Evolutionary conservation across 2,888 invertebrate genomes (phyloP).

Genomic region (Dione juno): DNA sequence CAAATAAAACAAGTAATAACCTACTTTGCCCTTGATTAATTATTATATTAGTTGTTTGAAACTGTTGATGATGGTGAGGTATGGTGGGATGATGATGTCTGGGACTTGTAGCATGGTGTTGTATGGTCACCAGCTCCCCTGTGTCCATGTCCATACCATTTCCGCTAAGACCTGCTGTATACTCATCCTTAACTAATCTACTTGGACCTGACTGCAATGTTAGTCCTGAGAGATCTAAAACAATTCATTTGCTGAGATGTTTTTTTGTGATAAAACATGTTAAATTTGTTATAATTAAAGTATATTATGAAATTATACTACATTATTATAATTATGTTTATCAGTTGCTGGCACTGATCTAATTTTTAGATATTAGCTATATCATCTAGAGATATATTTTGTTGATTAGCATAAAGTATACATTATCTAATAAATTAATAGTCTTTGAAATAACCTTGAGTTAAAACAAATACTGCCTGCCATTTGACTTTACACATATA

Average conservation of each 20-base stretch:
- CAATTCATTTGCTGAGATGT: conserved; percentile 41
- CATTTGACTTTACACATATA: too few relatives aligned
- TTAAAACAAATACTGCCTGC: background rate
- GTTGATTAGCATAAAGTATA: background rate
- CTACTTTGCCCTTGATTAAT: conserved; percentile 80
- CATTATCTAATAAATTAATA: background rate
- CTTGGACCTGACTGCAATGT: conserved; percentile 93
- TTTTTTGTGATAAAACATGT: conserved; percentile 20
- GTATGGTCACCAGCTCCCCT: conserved; percentile 77
- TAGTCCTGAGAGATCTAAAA: conserved; percentile 94
- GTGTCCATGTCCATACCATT: conserved; percentile 83
- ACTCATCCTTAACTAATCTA: conserved; percentile 95
- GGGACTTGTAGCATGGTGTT: conserved; percentile 79
- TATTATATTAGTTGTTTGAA: conserved; percentile 74
- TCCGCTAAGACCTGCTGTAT: conserved; percentile 89
- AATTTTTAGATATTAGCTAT: background rate
- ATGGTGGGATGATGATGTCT: conserved; percentile 74
- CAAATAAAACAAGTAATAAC: conserved; percentile 41
- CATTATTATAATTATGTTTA: background rate
- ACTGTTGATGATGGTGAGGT: conserved; percentile 77
- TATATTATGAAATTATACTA: background rate
- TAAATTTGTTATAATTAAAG: background rate
- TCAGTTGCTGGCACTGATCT: background rate
- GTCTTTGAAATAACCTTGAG: background rate
- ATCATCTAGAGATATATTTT: background rate